Evolutionary conservation across 2,113 vertebrate genomes (phyloP).

Genomic region (Gymnogyps californianus): DNA sequence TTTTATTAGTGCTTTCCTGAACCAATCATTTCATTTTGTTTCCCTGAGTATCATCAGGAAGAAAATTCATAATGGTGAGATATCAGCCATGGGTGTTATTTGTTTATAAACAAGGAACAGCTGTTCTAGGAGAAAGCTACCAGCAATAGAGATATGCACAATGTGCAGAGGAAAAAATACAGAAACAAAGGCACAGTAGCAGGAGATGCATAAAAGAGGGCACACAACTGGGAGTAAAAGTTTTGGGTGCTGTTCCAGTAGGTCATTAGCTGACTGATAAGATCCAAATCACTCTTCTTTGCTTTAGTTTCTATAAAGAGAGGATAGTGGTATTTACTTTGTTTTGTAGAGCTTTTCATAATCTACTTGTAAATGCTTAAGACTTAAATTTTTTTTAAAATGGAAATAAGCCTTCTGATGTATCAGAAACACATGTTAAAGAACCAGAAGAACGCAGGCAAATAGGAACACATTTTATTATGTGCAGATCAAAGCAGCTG

Average conservation of each 20-base stretch:
- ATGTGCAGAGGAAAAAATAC: background rate
- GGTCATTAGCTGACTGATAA: background rate
- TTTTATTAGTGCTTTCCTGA: slow-evolving; percentile 12
- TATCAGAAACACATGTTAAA: background rate
- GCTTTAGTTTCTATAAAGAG: background rate
- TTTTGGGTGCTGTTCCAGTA: background rate
- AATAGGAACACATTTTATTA: background rate
- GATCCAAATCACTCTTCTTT: background rate
- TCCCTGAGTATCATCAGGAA: background rate
- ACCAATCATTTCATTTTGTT: slow-evolving; percentile 14
- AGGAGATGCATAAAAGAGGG: background rate
- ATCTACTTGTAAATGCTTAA: background rate
- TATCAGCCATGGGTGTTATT: background rate
- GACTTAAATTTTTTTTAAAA: background rate
- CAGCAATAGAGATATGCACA: background rate
- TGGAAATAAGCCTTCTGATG: background rate
- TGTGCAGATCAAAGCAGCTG: background rate
- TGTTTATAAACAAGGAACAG: slow-evolving; percentile 17
- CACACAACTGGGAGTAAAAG: background rate
- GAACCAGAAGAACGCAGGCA: background rate
- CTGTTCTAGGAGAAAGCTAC: background rate
- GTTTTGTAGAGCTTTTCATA: background rate
- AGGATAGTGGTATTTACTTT: background rate
- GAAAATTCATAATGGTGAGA: background rate
- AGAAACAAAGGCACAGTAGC: background rate